Conservation (phyloP, 2,888 invertebrate genomes). For the Brachynemurus nebulosus region DNA sequence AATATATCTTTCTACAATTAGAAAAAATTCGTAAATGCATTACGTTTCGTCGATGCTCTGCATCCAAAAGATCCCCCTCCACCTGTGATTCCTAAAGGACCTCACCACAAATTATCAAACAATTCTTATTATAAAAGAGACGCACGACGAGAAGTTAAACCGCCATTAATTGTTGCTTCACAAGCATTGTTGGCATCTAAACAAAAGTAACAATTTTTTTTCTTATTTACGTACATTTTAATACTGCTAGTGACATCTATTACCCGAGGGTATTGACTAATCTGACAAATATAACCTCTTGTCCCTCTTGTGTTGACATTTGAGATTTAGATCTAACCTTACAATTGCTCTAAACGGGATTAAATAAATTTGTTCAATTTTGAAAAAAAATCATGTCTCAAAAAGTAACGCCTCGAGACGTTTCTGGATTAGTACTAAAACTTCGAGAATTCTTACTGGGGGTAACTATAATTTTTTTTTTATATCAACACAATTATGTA, state of each 20-base stretch:
- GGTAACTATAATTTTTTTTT: slow-evolving; percentile 30
- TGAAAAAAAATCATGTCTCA: too few species aligned
- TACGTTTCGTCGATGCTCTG: slow-evolving; percentile 53
- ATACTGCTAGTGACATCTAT: too few species aligned
- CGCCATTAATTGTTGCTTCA: slow-evolving; percentile 43
- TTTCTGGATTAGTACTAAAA: slow-evolving; percentile 46
- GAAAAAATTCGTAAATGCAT: slow-evolving; percentile 44
- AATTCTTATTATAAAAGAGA: slow-evolving; percentile 81
- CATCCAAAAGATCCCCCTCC: slow-evolving; percentile 67
- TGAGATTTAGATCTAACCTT: too few species aligned
- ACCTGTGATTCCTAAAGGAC: slow-evolving; percentile 70
- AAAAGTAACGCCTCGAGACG: slow-evolving; percentile 43
- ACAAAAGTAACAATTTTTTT: neutral
- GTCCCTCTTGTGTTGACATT: too few species aligned
- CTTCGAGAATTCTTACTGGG: slow-evolving; percentile 53
- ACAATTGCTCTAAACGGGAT: too few species aligned
- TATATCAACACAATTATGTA: neutral
- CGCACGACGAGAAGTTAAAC: slow-evolving; percentile 61
- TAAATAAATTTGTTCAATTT: too few species aligned
- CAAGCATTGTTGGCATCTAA: slow-evolving; percentile 30
- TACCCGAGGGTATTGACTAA: too few species aligned
- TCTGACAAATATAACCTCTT: too few species aligned
- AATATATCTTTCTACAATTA: slow-evolving; percentile 25
- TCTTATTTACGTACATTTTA: neutral
- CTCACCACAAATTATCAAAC: slow-evolving; percentile 57